Evolutionary conservation across 1,140 invertebrate genomes (phyloP).

Genomic region (Andrena cerasifolii): DNA sequence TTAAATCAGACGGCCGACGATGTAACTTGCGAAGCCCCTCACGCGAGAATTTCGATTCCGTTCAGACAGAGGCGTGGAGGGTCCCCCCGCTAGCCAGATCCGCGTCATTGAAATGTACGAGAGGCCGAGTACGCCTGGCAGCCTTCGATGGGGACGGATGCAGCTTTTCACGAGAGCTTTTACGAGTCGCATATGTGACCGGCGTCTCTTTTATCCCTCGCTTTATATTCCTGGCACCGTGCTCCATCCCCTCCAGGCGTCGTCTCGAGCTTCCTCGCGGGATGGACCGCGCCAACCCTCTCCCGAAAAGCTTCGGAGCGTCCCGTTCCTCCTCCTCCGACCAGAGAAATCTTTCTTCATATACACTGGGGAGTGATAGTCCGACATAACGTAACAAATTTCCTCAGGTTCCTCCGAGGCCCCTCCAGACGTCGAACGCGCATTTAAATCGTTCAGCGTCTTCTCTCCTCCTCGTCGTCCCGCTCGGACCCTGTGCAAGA

Average conservation of each 20-base stretch:
- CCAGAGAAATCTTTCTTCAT: slow-evolving; percentile 77
- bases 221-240: slow-evolving; percentile 76
- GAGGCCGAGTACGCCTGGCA: slow-evolving; percentile 29
- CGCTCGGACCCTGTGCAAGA: neutral
- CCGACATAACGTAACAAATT: slow-evolving; percentile 80
- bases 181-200: slow-evolving; percentile 75
- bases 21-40: no score
- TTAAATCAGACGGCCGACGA: no score
- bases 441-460: slow-evolving; percentile 79
- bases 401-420: slow-evolving; percentile 59
- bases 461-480: slow-evolving; percentile 3
- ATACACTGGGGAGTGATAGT: slow-evolving; percentile 80
- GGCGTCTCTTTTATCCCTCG: slow-evolving; percentile 70
- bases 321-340: slow-evolving; percentile 31
- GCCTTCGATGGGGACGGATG: slow-evolving; percentile 52
- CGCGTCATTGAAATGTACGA: slow-evolving; percentile 52
- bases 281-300: slow-evolving; percentile 34
- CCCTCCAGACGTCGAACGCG: slow-evolving; percentile 67
- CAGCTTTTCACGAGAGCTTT: slow-evolving; percentile 74
- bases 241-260: slow-evolving; percentile 52
- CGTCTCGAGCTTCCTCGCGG: slow-evolving; percentile 21
- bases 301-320: slow-evolving; percentile 26
- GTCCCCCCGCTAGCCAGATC: neutral
- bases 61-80: neutral
- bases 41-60: neutral